Conservation (phyloP, 2,888 invertebrate species). For the Lordiphosa fenestrarum region DNA sequence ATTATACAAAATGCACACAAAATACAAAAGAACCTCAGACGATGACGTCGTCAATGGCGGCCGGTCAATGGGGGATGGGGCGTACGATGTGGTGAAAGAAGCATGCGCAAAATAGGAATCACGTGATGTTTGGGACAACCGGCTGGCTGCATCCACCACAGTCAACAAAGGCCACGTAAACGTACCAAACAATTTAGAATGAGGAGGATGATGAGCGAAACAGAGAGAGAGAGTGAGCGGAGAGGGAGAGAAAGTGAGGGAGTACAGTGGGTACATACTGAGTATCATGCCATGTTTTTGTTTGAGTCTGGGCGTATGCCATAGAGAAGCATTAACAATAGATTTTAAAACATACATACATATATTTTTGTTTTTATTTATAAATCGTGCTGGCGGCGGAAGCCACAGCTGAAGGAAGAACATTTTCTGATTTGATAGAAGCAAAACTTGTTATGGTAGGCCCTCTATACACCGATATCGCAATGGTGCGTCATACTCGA, state of each 20-base stretch:
- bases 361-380: slow-evolving; percentile 2
- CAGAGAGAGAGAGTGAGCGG: neutral
- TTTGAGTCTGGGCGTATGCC: slow-evolving; percentile 46
- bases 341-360: slow-evolving; percentile 16
- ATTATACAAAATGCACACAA: slow-evolving; percentile 13
- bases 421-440: slow-evolving; percentile 29
- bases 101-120: slow-evolving; percentile 61
- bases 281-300: slow-evolving; percentile 51
- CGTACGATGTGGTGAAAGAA: slow-evolving; percentile 1
- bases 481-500: slow-evolving; percentile 15
- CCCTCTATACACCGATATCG: slow-evolving; percentile 15
- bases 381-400: slow-evolving; percentile 8
- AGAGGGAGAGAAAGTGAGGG: slow-evolving; percentile 8
- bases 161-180: slow-evolving; percentile 46
- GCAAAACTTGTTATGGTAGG: slow-evolving; percentile 32
- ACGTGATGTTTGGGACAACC: slow-evolving; percentile 56
- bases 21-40: neutral
- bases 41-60: slow-evolving; percentile 17
- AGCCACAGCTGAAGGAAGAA: slow-evolving; percentile 45
- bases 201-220: neutral
- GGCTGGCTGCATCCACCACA: slow-evolving; percentile 24
- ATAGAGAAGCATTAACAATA: slow-evolving; percentile 32
- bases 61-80: slow-evolving; percentile 1
- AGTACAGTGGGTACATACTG: slow-evolving; percentile 36
- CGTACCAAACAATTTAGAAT: slow-evolving; percentile 17